Percentiles rank a stretch among this genome's conserved stretches.
Conservation (phyloP, 2,113 vertebrate genomes). For the Psilopogon haemacephalus region DNA sequence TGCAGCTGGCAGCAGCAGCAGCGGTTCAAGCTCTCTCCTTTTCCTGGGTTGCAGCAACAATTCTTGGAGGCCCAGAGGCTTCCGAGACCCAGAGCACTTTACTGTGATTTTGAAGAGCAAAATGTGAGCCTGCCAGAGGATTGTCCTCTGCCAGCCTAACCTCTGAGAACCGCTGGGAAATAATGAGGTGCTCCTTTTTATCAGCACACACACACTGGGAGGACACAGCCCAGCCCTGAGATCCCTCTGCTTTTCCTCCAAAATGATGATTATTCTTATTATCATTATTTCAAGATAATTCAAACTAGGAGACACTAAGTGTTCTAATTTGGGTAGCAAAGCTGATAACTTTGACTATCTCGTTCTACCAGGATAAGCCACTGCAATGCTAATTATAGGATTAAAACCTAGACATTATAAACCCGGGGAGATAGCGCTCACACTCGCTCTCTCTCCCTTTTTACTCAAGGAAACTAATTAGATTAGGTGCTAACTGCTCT, state of each 20-base stretch:
- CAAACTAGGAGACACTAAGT: neutral
- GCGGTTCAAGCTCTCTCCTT: neutral
- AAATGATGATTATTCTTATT: neutral
- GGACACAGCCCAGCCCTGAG: neutral
- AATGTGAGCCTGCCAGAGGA: neutral
- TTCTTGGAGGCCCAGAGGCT: neutral
- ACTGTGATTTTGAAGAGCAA: neutral
- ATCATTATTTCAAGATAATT: neutral
- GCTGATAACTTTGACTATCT: constrained; percentile 33
- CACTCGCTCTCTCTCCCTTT: neutral
- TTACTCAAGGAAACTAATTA: neutral
- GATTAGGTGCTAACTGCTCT: constrained; percentile 20
- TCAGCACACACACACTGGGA: neutral
- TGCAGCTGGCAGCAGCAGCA: neutral
- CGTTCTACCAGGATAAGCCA: neutral
- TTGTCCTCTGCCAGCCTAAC: neutral
- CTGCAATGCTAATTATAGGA: constrained; percentile 36
- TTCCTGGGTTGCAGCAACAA: neutral
- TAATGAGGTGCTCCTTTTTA: neutral
- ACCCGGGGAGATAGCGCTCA: neutral
- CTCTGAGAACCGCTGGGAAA: neutral
- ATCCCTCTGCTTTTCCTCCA: neutral
- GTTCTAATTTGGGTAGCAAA: constrained; percentile 28
- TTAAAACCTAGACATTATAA: constrained; percentile 18
- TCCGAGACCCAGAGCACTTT: neutral